Evolutionary conservation across 2,888 invertebrate genomes (phyloP).

Genomic region (Busseola fusca): DNA sequence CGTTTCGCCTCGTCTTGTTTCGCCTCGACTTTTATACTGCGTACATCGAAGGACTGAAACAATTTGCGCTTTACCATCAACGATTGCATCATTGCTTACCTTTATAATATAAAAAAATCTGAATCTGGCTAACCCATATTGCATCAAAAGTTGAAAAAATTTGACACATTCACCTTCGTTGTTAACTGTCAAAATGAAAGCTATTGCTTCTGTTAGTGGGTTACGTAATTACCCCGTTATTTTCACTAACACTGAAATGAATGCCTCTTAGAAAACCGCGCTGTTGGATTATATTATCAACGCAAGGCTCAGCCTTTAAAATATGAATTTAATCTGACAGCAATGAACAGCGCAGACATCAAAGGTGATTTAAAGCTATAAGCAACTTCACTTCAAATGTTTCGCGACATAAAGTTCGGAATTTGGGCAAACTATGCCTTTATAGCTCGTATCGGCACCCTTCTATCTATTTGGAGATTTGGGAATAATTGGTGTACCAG

Average conservation of each 20-base stretch:
- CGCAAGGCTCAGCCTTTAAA: too few relatives aligned
- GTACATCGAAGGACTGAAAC: too few relatives aligned
- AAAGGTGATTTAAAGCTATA: neutral
- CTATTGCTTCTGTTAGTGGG: neutral
- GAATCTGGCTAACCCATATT: neutral
- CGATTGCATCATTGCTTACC: too few relatives aligned
- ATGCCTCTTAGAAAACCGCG: neutral
- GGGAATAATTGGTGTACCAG: neutral
- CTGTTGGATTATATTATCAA: neutral
- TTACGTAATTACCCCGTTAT: neutral
- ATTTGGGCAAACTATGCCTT: constrained; percentile 2
- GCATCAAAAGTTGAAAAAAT: too few relatives aligned
- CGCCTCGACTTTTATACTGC: too few relatives aligned
- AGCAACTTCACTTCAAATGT: neutral
- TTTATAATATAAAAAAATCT: too few relatives aligned
- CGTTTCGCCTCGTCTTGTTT: too few relatives aligned
- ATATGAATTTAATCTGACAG: neutral
- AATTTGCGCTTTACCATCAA: too few relatives aligned
- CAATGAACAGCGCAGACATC: neutral
- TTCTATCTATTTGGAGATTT: neutral
- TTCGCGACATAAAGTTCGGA: too few relatives aligned
- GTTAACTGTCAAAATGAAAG: too few relatives aligned
- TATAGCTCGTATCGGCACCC: neutral
- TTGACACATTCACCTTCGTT: too few relatives aligned
- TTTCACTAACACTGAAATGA: neutral